A percentile compares a stretch with the other conserved stretches of the same genome.
Evolutionary conservation across 2,888 invertebrate genomes (phyloP).

Genomic region (Drosophila neutralis): DNA sequence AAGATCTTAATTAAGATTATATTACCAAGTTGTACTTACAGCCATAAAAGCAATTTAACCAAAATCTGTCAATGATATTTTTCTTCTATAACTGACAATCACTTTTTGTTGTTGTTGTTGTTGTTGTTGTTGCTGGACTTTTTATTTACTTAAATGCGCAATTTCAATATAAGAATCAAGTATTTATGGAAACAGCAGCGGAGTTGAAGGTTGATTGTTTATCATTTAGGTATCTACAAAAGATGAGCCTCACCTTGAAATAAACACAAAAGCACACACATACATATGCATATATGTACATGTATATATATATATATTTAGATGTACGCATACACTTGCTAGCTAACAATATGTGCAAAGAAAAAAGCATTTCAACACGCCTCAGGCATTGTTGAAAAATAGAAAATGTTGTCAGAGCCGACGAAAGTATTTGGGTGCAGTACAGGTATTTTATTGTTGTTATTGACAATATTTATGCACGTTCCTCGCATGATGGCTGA

Average conservation of each 20-base stretch:
- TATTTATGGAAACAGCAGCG: constrained; percentile 20
- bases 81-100: not conserved
- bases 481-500: constrained; percentile 23
- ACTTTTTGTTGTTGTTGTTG: not conserved
- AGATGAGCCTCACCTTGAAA: constrained; percentile 57
- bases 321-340: constrained; percentile 1
- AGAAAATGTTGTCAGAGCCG: constrained; percentile 62
- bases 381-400: constrained; percentile 52
- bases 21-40: not conserved
- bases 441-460: constrained; percentile 39
- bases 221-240: constrained; percentile 23
- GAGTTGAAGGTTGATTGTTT: constrained; percentile 28
- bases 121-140: not conserved
- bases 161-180: constrained; percentile 22
- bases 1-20: constrained; percentile 2
- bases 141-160: constrained; percentile 22
- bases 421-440: constrained; percentile 66
- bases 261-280: constrained; percentile 20
- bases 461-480: constrained; percentile 58
- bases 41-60: not conserved
- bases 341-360: constrained; percentile 39
- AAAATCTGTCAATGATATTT: not conserved
- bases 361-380: constrained; percentile 45
- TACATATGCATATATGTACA: not conserved
- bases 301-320: not conserved